Conservation (phyloP, 2,888 invertebrate genomes). For the Pemphredon lugubris region DNA sequence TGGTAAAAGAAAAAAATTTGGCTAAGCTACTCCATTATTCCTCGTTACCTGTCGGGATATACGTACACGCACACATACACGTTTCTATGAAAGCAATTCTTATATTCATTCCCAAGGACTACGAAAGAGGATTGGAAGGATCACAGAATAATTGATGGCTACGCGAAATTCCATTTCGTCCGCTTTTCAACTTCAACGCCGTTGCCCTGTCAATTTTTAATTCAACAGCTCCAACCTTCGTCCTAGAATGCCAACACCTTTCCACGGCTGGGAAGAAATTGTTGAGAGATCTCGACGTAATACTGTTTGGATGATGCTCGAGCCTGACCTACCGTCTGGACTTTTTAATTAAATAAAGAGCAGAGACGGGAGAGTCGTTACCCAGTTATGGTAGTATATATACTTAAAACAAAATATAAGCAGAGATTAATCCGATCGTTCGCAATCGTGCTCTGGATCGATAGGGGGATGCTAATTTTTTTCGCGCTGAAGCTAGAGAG, state of each 20-base stretch:
- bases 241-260: conserved; percentile 12
- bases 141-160: conserved; percentile 54
- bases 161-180: conserved; percentile 40
- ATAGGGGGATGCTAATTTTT: too few species aligned
- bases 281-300: not conserved
- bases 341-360: conserved; percentile 14
- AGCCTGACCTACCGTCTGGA: not conserved
- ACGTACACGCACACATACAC: not conserved
- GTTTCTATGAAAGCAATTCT: conserved; percentile 12
- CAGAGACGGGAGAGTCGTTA: not conserved
- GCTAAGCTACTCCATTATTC: too few species aligned
- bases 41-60: not conserved
- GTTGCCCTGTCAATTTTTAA: conserved; percentile 33
- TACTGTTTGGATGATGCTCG: not conserved
- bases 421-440: too few species aligned
- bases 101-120: conserved; percentile 24
- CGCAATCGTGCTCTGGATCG: too few species aligned
- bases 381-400: too few species aligned
- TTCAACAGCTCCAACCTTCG: conserved; percentile 35
- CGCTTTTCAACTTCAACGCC: conserved; percentile 28
- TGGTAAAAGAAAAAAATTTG: too few species aligned
- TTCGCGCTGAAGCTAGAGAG: too few species aligned
- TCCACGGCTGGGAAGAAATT: conserved; percentile 12
- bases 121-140: conserved; percentile 21
- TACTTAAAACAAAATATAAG: too few species aligned